phyloP scores from a whole-genome alignment of 2,113 vertebrate genomes.

The Steatornis caripensis region DNA sequence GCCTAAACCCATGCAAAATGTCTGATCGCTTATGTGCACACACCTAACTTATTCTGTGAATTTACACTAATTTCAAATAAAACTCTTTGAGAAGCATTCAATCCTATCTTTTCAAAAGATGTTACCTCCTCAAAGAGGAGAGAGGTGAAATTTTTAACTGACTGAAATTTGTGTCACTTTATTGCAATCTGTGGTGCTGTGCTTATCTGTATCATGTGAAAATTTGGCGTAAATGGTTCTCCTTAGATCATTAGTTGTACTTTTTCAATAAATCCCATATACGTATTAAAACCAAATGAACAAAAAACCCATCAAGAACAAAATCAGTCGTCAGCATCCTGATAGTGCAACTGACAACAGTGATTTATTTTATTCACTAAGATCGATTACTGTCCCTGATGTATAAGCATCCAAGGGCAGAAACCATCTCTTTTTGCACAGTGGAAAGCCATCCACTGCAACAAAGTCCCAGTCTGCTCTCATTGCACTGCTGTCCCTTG shows the following conservation, averaged over 20 bases:
- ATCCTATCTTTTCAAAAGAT: neutral
- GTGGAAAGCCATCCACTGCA: neutral
- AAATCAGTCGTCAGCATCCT: conserved; percentile 12
- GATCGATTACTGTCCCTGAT: conserved; percentile 31
- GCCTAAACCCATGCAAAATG: neutral
- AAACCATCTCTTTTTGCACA: conserved; percentile 5
- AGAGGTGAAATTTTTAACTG: neutral
- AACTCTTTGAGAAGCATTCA: neutral
- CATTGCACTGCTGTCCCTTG: neutral
- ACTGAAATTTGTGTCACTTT: neutral
- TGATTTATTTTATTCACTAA: conserved; percentile 44
- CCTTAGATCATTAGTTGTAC: neutral
- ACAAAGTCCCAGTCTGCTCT: neutral
- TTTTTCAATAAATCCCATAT: neutral
- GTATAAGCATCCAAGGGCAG: conserved; percentile 19
- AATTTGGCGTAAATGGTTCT: neutral
- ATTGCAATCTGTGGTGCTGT: neutral
- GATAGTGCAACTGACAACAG: neutral
- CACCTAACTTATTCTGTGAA: neutral
- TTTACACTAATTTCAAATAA: neutral
- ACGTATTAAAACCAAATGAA: neutral
- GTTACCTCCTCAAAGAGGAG: neutral
- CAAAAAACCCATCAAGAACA: neutral
- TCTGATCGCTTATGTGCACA: neutral
- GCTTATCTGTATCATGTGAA: neutral